A percentile compares a stretch with the other conserved stretches of the same genome.
Conservation (phyloP, 2,888 invertebrate genomes). For the Ochropleura plecta region DNA sequence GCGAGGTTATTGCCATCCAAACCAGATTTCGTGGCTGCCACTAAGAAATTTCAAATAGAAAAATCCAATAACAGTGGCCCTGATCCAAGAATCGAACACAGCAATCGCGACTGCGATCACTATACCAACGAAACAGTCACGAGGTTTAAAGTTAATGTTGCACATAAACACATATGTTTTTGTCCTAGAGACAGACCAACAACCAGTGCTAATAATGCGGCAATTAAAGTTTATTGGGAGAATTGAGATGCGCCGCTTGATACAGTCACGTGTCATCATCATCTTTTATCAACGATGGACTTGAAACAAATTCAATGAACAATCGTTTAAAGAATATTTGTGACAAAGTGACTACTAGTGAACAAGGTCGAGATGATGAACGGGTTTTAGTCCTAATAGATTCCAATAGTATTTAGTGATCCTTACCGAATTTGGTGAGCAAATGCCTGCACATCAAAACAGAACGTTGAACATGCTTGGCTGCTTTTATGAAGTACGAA, state of each 20-base stretch:
- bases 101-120: too few species aligned
- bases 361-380: conserved; percentile 19
- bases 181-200: conserved; percentile 70
- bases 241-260: conserved; percentile 86
- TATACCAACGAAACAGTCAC: too few species aligned
- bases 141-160: neutral
- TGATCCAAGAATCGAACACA: too few species aligned
- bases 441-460: neutral
- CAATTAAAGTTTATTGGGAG: conserved; percentile 86
- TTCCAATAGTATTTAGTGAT: conserved; percentile 7
- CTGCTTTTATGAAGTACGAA: neutral
- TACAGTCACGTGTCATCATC: conserved; percentile 72
- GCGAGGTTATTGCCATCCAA: too few species aligned
- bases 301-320: conserved; percentile 38
- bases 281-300: conserved; percentile 44
- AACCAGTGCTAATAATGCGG: conserved; percentile 81
- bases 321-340: conserved; percentile 28
- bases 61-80: too few species aligned
- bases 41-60: too few species aligned
- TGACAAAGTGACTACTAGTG: conserved; percentile 4
- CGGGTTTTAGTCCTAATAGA: conserved; percentile 11
- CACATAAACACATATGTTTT: conserved; percentile 34
- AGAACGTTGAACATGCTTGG: neutral
- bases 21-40: too few species aligned
- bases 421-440: conserved; percentile 8